Conservation (phyloP, 2,888 invertebrate species). For the Lithophane socia region DNA sequence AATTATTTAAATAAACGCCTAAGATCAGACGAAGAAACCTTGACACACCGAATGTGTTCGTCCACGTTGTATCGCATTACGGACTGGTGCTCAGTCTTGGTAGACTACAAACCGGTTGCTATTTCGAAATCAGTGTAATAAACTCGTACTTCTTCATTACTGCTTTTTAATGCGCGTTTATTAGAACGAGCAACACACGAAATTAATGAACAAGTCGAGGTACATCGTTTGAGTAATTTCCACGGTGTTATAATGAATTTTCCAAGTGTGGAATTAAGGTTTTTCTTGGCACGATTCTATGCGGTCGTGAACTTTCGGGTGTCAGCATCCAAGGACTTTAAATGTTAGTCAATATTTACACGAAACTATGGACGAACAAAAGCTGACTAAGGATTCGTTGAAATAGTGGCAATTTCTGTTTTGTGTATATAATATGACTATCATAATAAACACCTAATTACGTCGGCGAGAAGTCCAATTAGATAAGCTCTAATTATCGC, state of each 20-base stretch:
- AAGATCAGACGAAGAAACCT: constrained; percentile 30
- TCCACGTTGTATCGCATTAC: constrained; percentile 31
- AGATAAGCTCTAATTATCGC: constrained; percentile 21
- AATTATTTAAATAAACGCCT: constrained; percentile 3
- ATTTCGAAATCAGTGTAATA: constrained; percentile 33
- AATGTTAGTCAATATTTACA: constrained; percentile 24
- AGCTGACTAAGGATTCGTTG: not conserved
- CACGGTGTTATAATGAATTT: constrained; percentile 13
- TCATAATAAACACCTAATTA: constrained; percentile 1
- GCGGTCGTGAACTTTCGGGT: constrained; percentile 28
- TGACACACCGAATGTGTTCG: constrained; percentile 41
- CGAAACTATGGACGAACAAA: constrained; percentile 7
- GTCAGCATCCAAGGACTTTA: constrained; percentile 34
- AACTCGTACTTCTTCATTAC: constrained; percentile 6
- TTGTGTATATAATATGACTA: not conserved
- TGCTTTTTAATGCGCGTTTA: constrained; percentile 12
- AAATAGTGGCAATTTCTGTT: not conserved
- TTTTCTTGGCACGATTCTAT: constrained; percentile 29
- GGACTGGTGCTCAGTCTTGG: not conserved
- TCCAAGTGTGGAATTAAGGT: not conserved
- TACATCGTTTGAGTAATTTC: constrained; percentile 4
- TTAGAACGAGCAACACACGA: constrained; percentile 7
- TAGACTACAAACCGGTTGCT: constrained; percentile 19
- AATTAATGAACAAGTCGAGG: constrained; percentile 12
- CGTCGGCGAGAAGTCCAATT: constrained; percentile 28